Percentiles rank a stretch among this genome's conserved stretches.
Conservation (phyloP, 2,888 invertebrate species). For the Cryptus armator region DNA sequence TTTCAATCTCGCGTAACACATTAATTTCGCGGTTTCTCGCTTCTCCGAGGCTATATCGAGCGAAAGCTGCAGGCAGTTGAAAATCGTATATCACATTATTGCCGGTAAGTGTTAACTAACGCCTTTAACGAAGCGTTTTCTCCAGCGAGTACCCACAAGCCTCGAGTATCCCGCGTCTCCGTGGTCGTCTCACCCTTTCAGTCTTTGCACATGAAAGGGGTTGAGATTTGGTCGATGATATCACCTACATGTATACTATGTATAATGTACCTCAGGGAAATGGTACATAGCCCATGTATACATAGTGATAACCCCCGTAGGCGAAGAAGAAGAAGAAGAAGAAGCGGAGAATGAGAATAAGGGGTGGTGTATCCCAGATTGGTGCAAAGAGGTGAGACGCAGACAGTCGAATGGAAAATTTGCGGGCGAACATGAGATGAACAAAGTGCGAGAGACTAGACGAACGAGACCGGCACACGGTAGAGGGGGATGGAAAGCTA, state of each 20-base stretch:
- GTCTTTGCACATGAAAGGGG: constrained; percentile 22
- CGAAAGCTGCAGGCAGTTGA: not conserved
- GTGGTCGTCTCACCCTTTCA: constrained; percentile 11
- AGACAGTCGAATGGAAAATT: constrained; percentile 24
- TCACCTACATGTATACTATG: not conserved
- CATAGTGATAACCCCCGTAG: constrained; percentile 33
- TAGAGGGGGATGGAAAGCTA: constrained; percentile 10
- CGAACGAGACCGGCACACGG: not conserved
- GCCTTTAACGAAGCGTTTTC: constrained; percentile 74
- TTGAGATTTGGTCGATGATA: constrained; percentile 4
- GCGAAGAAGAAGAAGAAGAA: constrained; percentile 31
- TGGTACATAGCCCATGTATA: constrained; percentile 12
- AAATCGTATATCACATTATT: constrained; percentile 74
- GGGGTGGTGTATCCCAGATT: constrained; percentile 37
- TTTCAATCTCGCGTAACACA: not conserved
- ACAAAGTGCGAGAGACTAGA: constrained; percentile 54
- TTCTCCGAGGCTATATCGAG: constrained; percentile 8
- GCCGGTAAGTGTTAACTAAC: constrained; percentile 79
- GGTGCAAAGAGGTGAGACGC: constrained; percentile 37
- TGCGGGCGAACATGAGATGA: constrained; percentile 53
- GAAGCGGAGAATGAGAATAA: constrained; percentile 49
- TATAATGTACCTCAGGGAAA: constrained; percentile 10
- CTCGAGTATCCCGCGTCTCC: constrained; percentile 9
- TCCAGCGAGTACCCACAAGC: constrained; percentile 12
- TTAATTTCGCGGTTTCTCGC: constrained; percentile 27